Evolutionary conservation across 2,113 vertebrate species (phyloP).

Genomic region (Hymenochirus boettgeri): DNA sequence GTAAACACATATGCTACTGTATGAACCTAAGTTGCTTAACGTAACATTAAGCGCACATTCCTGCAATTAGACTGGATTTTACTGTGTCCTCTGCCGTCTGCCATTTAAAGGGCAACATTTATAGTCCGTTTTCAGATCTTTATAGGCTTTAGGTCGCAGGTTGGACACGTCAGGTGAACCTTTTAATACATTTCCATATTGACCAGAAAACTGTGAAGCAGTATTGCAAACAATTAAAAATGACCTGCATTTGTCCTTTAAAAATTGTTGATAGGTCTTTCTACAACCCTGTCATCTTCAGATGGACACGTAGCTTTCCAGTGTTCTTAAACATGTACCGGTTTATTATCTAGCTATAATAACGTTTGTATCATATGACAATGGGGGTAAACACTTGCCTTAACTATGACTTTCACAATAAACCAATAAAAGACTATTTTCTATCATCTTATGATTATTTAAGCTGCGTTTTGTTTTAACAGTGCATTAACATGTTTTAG

Average conservation of each 20-base stretch:
- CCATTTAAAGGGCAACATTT: background rate
- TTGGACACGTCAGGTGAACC: background rate
- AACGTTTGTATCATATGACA: no score
- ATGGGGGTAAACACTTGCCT: no score
- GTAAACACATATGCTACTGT: constrained; percentile 9
- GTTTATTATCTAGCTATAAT: no score
- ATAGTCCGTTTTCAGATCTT: background rate
- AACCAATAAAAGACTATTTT: no score
- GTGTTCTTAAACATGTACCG: no score
- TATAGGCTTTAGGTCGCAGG: background rate
- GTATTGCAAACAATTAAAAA: background rate
- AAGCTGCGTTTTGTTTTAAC: no score
- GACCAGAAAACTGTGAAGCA: constrained; percentile 41
- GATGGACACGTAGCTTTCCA: no score
- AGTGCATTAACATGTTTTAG: no score
- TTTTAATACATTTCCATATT: constrained; percentile 6
- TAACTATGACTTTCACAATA: no score
- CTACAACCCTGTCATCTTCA: no score
- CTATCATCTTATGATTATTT: no score
- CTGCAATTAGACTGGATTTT: background rate
- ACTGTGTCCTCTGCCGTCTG: background rate
- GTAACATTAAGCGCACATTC: constrained; percentile 1
- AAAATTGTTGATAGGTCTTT: no score
- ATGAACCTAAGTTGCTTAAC: constrained; percentile 26
- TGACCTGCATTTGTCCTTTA: background rate